Percentiles rank a stretch among this genome's conserved stretches.
Conservation (phyloP, 2,797 vertebrate species). For the Pachyuromys duprasi region DNA sequence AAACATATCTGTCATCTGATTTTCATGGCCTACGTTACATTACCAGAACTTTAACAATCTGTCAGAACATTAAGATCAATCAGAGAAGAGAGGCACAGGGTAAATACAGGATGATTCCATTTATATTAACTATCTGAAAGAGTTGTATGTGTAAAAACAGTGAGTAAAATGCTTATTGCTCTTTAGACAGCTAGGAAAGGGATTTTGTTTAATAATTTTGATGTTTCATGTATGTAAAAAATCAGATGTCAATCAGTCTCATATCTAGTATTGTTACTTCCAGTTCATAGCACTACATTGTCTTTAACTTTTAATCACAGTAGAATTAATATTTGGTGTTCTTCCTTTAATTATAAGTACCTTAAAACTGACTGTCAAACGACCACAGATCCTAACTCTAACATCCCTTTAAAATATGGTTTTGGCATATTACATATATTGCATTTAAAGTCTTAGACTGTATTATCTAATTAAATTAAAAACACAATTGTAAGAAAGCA, state of each 20-base stretch:
- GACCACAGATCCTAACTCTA: background rate
- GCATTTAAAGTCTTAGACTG: background rate
- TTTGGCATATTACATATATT: background rate
- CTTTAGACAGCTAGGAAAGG: background rate
- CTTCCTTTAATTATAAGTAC: background rate
- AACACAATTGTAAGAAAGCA: background rate
- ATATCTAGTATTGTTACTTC: background rate
- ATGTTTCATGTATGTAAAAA: background rate
- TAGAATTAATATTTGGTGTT: background rate
- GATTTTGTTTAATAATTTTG: background rate
- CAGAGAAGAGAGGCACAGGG: background rate
- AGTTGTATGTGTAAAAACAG: background rate
- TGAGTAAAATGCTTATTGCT: background rate
- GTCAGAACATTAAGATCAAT: background rate
- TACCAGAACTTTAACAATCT: background rate
- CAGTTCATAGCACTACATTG: background rate
- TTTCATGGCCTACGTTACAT: background rate
- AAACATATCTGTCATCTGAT: background rate
- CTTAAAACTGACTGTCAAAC: background rate
- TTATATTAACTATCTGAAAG: background rate
- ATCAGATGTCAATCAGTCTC: background rate
- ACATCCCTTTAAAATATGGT: background rate
- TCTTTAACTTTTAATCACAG: background rate
- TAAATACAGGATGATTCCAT: background rate
- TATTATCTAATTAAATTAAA: conserved; percentile 15